A percentile compares a stretch with the other conserved stretches of the same genome.
These are phyloP conservation scores for Pseudoips prasinana DNA, from an alignment of 2,888 invertebrate species.

Conservation along the genomic window DNA sequence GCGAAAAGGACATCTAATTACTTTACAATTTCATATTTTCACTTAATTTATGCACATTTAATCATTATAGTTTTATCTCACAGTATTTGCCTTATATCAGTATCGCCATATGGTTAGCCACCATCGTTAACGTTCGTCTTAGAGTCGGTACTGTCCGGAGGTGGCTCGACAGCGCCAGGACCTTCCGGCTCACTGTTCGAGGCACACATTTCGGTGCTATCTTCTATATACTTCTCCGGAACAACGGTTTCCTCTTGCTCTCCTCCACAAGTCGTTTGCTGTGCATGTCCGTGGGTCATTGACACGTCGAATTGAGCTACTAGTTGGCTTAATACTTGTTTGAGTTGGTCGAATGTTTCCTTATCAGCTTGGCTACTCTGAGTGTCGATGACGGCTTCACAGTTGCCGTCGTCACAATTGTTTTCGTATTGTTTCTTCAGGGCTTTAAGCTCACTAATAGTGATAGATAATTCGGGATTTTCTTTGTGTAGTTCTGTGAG, in stretches of 20 bases:
- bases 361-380: conserved; percentile 40
- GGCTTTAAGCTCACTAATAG: conserved; percentile 73
- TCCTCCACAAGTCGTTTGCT: conserved; percentile 27
- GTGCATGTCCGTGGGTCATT: conserved; percentile 45
- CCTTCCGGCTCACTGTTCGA: conserved; percentile 12
- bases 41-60: too few species aligned
- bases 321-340: conserved; percentile 66
- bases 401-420: conserved; percentile 46
- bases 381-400: conserved; percentile 42
- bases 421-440: conserved; percentile 51
- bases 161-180: background rate
- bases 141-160: conserved; percentile 13
- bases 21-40: too few species aligned
- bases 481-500: conserved; percentile 83
- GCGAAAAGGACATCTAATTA: too few species aligned
- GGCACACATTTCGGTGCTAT: conserved; percentile 8
- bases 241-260: conserved; percentile 31
- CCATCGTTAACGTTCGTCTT: conserved; percentile 28
- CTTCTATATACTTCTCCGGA: conserved; percentile 29
- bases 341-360: conserved; percentile 65
- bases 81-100: too few species aligned
- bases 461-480: conserved; percentile 80
- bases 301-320: conserved; percentile 66
- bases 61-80: too few species aligned
- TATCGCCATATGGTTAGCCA: conserved; percentile 44